A percentile compares a stretch with the other conserved stretches of the same genome.
Conservation (phyloP, 1,140 invertebrate genomes). For the Whitmania pigra region DNA sequence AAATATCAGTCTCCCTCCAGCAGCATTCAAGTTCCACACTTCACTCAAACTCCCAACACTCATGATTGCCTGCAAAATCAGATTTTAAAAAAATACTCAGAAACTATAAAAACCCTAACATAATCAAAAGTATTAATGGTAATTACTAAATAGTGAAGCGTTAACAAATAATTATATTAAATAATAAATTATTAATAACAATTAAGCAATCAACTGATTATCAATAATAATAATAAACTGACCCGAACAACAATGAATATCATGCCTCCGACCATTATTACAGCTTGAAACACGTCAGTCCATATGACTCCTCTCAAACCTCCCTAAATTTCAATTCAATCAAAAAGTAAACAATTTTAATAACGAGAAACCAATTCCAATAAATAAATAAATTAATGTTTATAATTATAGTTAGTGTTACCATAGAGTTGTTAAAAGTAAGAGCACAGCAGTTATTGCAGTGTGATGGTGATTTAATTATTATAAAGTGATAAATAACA, state of each 20-base stretch:
- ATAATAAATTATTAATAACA: background rate
- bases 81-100: background rate
- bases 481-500: no score
- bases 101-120: background rate
- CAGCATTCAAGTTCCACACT: constrained; percentile 19
- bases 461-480: no score
- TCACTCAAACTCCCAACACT: constrained; percentile 20
- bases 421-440: no score
- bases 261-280: constrained; percentile 17
- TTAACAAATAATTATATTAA: constrained; percentile 18
- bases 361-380: background rate
- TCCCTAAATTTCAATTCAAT: background rate
- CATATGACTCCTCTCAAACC: constrained; percentile 19
- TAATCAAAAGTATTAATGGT: no score
- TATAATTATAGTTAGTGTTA: no score
- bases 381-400: no score
- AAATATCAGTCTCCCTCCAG: constrained; percentile 18
- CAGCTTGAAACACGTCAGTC: constrained; percentile 14
- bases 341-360: background rate
- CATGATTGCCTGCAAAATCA: constrained; percentile 12
- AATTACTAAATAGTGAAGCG: no score
- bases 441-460: no score
- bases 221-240: background rate
- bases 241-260: constrained; percentile 10
- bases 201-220: background rate